Percentiles rank a stretch among this genome's conserved stretches.
Conservation (phyloP, 2,888 invertebrate species). For the Drosophila mulleri region DNA sequence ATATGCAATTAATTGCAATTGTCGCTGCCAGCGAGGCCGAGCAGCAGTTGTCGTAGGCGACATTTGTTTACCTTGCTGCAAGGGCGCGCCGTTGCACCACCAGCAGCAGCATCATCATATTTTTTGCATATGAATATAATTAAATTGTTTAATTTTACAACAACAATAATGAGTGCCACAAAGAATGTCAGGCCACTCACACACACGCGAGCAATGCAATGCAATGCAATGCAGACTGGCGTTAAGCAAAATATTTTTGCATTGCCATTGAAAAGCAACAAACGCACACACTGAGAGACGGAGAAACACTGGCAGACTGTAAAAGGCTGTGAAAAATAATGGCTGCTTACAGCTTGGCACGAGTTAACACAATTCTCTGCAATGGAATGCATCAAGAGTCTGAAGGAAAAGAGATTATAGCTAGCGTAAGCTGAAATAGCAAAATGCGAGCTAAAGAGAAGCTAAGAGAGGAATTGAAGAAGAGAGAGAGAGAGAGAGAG, state of each 20-base stretch:
- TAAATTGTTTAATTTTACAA: constrained; percentile 62
- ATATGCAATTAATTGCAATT: constrained; percentile 75
- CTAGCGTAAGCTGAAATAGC: not conserved
- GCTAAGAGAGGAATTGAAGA: too few species aligned
- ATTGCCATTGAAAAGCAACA: constrained; percentile 41
- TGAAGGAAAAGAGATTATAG: not conserved
- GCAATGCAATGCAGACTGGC: constrained; percentile 48
- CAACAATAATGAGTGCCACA: constrained; percentile 23
- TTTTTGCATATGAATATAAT: constrained; percentile 63
- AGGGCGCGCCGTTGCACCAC: not conserved
- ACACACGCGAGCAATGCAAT: not conserved
- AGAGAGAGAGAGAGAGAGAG: not conserved
- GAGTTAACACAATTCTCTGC: not conserved
- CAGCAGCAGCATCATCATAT: constrained; percentile 41
- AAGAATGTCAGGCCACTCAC: constrained; percentile 16
- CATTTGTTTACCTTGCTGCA: constrained; percentile 57
- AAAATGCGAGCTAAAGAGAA: fast-evolving
- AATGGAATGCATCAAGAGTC: not conserved
- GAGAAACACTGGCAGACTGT: not conserved
- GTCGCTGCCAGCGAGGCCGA: constrained; percentile 38
- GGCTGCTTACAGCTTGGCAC: constrained; percentile 4
- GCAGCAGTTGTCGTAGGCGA: constrained; percentile 42
- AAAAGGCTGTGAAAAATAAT: constrained; percentile 12
- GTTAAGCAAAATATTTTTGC: constrained; percentile 49
- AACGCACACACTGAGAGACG: not conserved